Evolutionary conservation across 1,140 invertebrate genomes (phyloP), one percentile per base, ranked within the genome.

Genomic region (Nasonia vitripennis): DNA sequence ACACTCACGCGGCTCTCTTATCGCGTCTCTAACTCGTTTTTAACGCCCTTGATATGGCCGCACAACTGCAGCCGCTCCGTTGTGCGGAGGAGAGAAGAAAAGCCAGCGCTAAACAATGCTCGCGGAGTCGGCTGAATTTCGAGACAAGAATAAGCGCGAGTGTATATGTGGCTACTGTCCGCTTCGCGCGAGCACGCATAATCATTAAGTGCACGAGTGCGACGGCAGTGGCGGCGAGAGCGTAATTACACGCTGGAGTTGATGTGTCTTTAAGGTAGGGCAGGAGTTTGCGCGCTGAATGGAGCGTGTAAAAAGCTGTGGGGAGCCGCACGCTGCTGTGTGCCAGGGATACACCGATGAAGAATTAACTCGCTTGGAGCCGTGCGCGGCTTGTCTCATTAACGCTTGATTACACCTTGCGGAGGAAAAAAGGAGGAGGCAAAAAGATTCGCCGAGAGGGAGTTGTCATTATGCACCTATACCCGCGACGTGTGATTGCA

Each of bases 201-300:
- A 87, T 87, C 87, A 87, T 89, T 87, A 87, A 88, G 85, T 87
- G 87, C 86, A 89, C 84, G 82, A 86, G 86, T 87, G 78, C 62
- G 17, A 20, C 20, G 6, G 55, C 27, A 27, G 27, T 1, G 27
- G 27, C 27, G 27, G 27, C 27, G 27, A 27, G 7, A 27, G 77
- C 62, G 79, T 87, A 88, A 88, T 89, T 89, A 87, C 70, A 79
- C 41, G 45, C 23, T 51, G 27, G 14, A 62, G 27, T 82, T 31
- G 86, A 71, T 85, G 84, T 86, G 86, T 85, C 82, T 81, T 86
- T 78, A 20, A 83, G 86, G 86, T 88, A 78, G 80, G 83, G 78
- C 73, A 83, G 78, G 82, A 87, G 55, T 62, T 62, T 20, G 55
- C 55, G 80, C 70, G 83, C 67, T 81, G 87, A 87, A 87, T 86